Evolutionary conservation across 2,113 vertebrate genomes (phyloP), one percentile per base, ranked within the genome.

Genomic region (Xenopus borealis): DNA sequence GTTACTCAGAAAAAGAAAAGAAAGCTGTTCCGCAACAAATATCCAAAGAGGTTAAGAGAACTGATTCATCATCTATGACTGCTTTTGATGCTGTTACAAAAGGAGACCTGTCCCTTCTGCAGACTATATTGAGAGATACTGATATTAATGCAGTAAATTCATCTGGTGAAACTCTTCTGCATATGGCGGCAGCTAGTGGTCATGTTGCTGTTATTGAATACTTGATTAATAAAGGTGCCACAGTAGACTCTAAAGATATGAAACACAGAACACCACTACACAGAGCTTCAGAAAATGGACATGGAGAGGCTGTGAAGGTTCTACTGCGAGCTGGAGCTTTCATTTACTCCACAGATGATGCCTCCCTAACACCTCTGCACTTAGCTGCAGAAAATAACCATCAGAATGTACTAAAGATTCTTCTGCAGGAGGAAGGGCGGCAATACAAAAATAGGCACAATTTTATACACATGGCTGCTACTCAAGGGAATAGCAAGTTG

Each of bases 231-330:
- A 87, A 82, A 79, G 90, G 92, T 52, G 88, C 85, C 59, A 84
- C 85, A 77, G 8, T 79, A 62, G 85, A 91, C 12, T 64, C 80
- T 17, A 89, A 78, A 72, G 90, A 94, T 64, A 52, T 65, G 2
- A 76, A 85, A 10, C 86, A 87, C 30, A 86, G 80, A 70, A 91
- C 88, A 53, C 81, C 92, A 19, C 83, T 93, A 66, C 92, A 95
- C 79, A 84, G 80, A 23, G 91, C 92, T 50, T 86, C 89, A 62
- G 85, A 82, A 75, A 86, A 80, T 46, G 90, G 90, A 20, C 86
- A 88, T 0, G 17, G 57, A 2, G 72, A 80, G 0, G 81, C 82
- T 23, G 82, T 79, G 2, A 69, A 69, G 73, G 69, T 17, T 4
- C 85, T 94, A 18, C 69, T 88, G 33, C 79, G 0, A 46, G 65